A percentile compares a stretch with the other conserved stretches of the same genome.
phyloP scores from a whole-genome alignment of 2,888 invertebrate genomes.

The Drosophila mayaguana region DNA sequence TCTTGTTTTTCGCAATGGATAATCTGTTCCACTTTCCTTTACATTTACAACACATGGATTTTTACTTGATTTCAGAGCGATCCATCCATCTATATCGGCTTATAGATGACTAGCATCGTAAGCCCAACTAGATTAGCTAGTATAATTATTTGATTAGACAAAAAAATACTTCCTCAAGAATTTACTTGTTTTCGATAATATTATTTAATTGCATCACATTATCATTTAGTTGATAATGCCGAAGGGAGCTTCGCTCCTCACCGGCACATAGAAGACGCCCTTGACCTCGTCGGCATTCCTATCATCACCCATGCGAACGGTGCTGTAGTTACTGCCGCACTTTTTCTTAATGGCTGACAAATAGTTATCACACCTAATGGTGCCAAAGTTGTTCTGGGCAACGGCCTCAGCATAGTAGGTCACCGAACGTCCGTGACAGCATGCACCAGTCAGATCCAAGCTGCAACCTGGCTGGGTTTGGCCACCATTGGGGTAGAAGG shows the following conservation, averaged over 20 bases:
- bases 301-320: constrained; percentile 79
- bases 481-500: constrained; percentile 86
- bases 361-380: constrained; percentile 74
- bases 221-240: constrained; percentile 48
- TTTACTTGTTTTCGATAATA: constrained; percentile 1
- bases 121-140: too few relatives aligned
- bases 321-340: constrained; percentile 70
- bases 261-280: constrained; percentile 78
- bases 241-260: constrained; percentile 80
- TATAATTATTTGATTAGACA: too few relatives aligned
- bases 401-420: constrained; percentile 85
- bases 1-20: too few relatives aligned
- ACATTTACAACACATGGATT: too few relatives aligned
- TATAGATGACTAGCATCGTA: too few relatives aligned
- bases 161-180: background rate
- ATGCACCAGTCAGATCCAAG: constrained; percentile 82
- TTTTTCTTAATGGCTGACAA: constrained; percentile 62
- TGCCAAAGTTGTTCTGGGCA: constrained; percentile 72
- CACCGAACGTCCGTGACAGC: constrained; percentile 85
- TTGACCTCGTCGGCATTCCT: constrained; percentile 58
- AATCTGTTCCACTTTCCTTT: too few relatives aligned
- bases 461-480: constrained; percentile 86
- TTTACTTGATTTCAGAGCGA: too few relatives aligned
- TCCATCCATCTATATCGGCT: too few relatives aligned
- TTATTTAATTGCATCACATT: constrained; percentile 22